Conservation (phyloP, 2,888 invertebrate genomes). For the Lapara coniferarum region DNA sequence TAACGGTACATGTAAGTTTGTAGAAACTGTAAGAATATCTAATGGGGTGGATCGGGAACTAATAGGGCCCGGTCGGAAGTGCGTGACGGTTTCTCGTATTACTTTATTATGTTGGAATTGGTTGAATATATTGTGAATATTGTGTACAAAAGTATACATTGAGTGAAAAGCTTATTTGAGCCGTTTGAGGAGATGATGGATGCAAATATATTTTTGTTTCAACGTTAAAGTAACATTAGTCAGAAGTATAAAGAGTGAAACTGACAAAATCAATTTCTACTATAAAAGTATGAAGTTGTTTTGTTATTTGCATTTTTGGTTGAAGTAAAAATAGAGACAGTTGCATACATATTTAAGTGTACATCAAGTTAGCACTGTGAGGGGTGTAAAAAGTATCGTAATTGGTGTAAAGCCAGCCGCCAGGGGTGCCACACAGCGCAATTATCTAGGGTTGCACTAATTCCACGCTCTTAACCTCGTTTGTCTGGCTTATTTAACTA, state of each 20-base stretch:
- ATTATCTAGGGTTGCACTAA: slow-evolving; percentile 64
- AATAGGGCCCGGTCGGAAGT: slow-evolving; percentile 41
- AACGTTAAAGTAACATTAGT: too few relatives aligned
- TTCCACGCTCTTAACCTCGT: slow-evolving; percentile 67
- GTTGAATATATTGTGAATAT: slow-evolving; percentile 16
- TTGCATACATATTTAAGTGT: slow-evolving; percentile 6
- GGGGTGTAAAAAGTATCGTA: slow-evolving; percentile 50
- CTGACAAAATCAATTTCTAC: too few relatives aligned
- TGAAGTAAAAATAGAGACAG: too few relatives aligned
- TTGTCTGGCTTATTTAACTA: slow-evolving; percentile 68
- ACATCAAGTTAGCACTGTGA: slow-evolving; percentile 28
- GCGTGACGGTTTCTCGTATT: slow-evolving; percentile 42
- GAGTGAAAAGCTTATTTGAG: too few relatives aligned
- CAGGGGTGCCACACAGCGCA: slow-evolving; percentile 47
- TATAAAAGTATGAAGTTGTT: too few relatives aligned
- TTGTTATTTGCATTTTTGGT: too few relatives aligned
- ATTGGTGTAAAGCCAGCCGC: slow-evolving; percentile 41
- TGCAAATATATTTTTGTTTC: too few relatives aligned
- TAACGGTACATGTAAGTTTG: slow-evolving; percentile 30
- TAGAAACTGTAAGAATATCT: slow-evolving; percentile 50
- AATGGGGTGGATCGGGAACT: slow-evolving; percentile 53
- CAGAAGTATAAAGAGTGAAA: too few relatives aligned
- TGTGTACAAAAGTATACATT: background rate
- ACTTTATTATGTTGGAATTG: slow-evolving; percentile 46
- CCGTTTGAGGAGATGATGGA: too few relatives aligned